phyloP scores from a whole-genome alignment of 2,888 invertebrate genomes.

The Graphium colonna region DNA sequence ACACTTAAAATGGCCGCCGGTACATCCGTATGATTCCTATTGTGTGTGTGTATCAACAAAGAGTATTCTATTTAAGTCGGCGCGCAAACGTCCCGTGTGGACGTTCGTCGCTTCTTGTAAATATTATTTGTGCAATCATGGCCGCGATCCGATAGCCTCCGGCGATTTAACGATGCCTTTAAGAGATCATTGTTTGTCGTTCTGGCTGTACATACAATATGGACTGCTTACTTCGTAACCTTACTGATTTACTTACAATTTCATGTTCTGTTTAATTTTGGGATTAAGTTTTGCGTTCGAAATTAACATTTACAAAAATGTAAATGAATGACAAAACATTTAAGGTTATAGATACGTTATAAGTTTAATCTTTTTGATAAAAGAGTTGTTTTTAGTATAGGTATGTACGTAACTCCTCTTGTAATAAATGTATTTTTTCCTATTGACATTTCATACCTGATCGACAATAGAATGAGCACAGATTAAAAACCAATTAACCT shows the following conservation, averaged over 20 bases:
- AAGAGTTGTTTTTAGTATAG: too few species aligned
- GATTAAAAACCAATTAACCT: constrained; percentile 17
- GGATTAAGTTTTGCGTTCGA: too few species aligned
- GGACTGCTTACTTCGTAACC: too few species aligned
- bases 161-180: constrained; percentile 32
- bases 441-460: too few species aligned
- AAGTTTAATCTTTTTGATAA: too few species aligned
- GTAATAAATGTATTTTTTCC: neutral
- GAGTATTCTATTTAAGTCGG: constrained; percentile 13
- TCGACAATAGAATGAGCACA: neutral
- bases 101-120: constrained; percentile 8
- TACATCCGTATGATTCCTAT: constrained; percentile 10
- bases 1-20: neutral
- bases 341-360: too few species aligned
- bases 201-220: too few species aligned
- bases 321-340: too few species aligned
- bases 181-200: neutral
- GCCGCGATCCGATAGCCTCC: constrained; percentile 20
- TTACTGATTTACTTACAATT: too few species aligned
- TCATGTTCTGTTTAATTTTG: too few species aligned
- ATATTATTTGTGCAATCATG: constrained; percentile 14
- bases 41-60: constrained; percentile 18
- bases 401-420: too few species aligned
- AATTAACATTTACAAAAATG: too few species aligned
- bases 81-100: constrained; percentile 16